A percentile compares a stretch with the other conserved stretches of the same genome.
phyloP scores from a whole-genome alignment of 2,797 vertebrate species.

The Balearica regulorum region DNA sequence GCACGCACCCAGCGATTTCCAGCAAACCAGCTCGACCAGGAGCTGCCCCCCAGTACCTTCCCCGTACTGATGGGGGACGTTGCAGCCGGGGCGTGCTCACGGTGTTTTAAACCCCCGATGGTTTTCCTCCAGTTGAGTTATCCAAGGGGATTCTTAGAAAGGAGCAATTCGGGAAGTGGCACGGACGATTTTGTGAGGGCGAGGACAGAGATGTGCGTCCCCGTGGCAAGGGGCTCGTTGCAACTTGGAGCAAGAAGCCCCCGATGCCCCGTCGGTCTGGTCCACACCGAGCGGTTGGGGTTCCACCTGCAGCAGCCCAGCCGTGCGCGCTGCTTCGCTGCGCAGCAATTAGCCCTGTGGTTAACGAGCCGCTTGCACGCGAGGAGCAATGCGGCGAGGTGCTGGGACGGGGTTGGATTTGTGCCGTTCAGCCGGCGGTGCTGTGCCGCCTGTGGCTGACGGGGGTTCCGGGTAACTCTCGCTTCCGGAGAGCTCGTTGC shows the following conservation, averaged over 20 bases:
- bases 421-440: accelerated
- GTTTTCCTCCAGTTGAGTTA: not conserved
- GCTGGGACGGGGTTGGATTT: not conserved
- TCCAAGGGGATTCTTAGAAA: not conserved
- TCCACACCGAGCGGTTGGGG: accelerated
- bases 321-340: not conserved
- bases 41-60: not conserved
- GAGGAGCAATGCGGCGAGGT: not conserved
- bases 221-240: not conserved
- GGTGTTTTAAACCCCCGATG: not conserved
- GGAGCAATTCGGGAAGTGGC: not conserved
- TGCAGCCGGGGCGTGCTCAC: accelerated
- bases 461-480: not conserved
- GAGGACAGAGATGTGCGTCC: too few relatives aligned
- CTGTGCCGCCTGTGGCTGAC: not conserved
- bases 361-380: not conserved
- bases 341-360: not conserved
- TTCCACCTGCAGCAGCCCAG: accelerated
- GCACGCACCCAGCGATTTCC: not conserved
- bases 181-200: accelerated
- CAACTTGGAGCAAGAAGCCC: not conserved
- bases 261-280: accelerated
- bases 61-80: too few relatives aligned
- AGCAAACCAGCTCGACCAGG: not conserved
- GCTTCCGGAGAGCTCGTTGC: not conserved